Conservation (phyloP, 2,888 invertebrate genomes). For the Megamerina dolium region DNA sequence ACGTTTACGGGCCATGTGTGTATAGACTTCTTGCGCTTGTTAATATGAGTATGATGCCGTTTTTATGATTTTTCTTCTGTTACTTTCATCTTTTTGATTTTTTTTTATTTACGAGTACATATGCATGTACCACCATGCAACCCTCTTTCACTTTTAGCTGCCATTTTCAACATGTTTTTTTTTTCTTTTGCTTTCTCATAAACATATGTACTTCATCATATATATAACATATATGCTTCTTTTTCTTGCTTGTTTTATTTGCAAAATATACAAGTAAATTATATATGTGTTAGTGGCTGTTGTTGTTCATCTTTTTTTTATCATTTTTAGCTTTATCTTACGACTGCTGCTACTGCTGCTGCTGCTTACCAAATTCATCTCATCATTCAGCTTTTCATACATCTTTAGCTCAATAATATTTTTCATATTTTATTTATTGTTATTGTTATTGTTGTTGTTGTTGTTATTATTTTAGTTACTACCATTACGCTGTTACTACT, state of each 20-base stretch:
- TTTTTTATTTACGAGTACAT: not conserved
- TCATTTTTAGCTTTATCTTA: conserved; percentile 2
- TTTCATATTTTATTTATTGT: conserved; percentile 34
- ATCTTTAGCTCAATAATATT: conserved; percentile 29
- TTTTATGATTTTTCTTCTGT: not conserved
- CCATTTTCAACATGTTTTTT: no score
- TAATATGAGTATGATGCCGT: no score
- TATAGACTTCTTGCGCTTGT: no score
- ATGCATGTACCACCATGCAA: not conserved
- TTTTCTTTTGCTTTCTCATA: no score
- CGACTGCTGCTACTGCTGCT: conserved; percentile 4
- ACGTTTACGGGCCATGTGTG: no score
- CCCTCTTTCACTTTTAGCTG: no score
- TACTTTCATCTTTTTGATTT: not conserved
- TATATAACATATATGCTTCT: not conserved
- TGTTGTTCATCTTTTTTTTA: conserved; percentile 5
- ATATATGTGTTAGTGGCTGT: not conserved
- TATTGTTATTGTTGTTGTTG: conserved; percentile 2
- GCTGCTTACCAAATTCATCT: no score
- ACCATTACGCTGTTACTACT: no score
- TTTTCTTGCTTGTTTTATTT: not conserved
- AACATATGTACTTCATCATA: not conserved
- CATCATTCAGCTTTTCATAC: no score
- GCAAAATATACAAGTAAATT: not conserved
- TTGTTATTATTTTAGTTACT: no score